Conservation (phyloP, 2,888 invertebrate species). For the Nemotelus nigrinus region DNA sequence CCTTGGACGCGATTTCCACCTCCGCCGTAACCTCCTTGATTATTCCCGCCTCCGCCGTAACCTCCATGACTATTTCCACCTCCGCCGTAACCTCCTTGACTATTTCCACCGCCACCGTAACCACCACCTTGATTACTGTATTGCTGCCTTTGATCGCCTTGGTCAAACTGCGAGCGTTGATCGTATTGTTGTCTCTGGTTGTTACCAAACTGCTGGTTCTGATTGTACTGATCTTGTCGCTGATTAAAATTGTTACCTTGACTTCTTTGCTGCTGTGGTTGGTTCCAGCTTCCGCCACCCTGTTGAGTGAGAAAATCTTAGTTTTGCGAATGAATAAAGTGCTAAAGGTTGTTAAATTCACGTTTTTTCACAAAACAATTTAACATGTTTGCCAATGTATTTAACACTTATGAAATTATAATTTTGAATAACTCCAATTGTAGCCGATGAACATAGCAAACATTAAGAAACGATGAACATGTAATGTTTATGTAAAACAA, state of each 20-base stretch:
- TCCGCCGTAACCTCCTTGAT: slow-evolving; percentile 63
- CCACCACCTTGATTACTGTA: slow-evolving; percentile 54
- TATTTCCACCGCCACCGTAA: slow-evolving; percentile 40
- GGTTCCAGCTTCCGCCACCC: slow-evolving; percentile 52
- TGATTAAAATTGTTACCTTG: slow-evolving; percentile 50
- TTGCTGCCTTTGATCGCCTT: slow-evolving; percentile 46
- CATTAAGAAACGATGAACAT: too few relatives aligned
- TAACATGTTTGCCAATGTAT: too few relatives aligned
- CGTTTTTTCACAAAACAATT: too few relatives aligned
- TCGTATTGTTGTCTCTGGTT: slow-evolving; percentile 52
- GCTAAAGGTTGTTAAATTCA: too few relatives aligned
- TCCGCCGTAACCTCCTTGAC: slow-evolving; percentile 63
- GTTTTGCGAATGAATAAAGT: too few relatives aligned
- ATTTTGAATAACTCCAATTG: too few relatives aligned
- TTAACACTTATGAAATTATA: too few relatives aligned
- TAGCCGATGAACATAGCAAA: too few relatives aligned
- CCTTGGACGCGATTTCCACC: slow-evolving; percentile 64
- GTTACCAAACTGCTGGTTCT: slow-evolving; percentile 50
- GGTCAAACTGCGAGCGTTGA: slow-evolving; percentile 48
- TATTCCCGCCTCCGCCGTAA: slow-evolving; percentile 38
- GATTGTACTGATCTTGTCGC: slow-evolving; percentile 50
- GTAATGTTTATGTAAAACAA: too few relatives aligned
- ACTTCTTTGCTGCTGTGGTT: slow-evolving; percentile 48
- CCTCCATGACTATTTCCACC: slow-evolving; percentile 57
- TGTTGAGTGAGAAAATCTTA: not conserved